phyloP scores from a whole-genome alignment of 2,113 vertebrate species.

The Laticauda colubrina region DNA sequence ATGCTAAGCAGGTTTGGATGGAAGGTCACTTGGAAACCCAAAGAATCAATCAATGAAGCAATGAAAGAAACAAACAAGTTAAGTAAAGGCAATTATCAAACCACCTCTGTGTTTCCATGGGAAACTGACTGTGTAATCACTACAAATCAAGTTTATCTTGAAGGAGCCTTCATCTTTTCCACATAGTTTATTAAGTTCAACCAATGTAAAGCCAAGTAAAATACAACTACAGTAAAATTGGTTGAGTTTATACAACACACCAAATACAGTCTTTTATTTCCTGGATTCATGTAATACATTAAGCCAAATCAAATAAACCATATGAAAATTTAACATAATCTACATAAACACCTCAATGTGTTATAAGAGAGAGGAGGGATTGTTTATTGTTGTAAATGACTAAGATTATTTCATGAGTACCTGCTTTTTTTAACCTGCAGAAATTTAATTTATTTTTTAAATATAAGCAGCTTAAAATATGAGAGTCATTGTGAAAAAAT shows the following conservation, averaged over 20 bases:
- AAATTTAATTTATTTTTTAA: slow-evolving; percentile 12
- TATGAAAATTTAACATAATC: not conserved
- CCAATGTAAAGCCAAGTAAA: not conserved
- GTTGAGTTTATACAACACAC: not conserved
- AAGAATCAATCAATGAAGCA: not conserved
- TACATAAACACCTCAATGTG: not conserved
- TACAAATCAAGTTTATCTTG: not conserved
- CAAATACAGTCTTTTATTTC: not conserved
- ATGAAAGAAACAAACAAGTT: not conserved
- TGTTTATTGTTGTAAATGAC: not conserved
- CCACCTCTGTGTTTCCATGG: not conserved
- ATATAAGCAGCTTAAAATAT: not conserved
- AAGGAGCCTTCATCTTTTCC: not conserved
- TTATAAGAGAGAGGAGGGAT: not conserved
- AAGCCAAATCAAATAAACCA: not conserved
- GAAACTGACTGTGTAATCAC: not conserved
- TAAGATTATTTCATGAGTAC: not conserved
- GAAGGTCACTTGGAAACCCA: not conserved
- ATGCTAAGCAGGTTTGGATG: not conserved
- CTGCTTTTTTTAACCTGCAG: not conserved
- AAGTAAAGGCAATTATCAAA: not conserved
- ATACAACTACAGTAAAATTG: not conserved
- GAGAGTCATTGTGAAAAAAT: not conserved
- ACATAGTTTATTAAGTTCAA: not conserved
- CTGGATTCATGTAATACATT: not conserved